phyloP scores from a whole-genome alignment of 2,113 vertebrate genomes.

The Erythrolamprus reginae region DNA sequence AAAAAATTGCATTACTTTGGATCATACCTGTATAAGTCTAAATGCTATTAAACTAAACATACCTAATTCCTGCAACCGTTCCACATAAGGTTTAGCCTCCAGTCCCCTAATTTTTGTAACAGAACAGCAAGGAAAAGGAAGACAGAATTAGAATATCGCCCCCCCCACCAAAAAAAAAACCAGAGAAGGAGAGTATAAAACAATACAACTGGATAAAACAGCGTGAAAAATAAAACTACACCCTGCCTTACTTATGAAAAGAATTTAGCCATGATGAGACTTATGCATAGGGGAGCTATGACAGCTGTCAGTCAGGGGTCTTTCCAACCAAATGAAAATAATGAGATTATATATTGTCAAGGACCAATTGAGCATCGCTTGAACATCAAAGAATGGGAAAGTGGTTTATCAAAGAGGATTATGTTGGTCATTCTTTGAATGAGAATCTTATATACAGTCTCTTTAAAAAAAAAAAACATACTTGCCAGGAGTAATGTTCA shows the following conservation, averaged over 20 bases:
- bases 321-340: background rate
- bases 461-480: background rate
- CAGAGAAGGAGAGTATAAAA: too few species aligned
- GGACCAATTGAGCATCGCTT: background rate
- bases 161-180: too few species aligned
- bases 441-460: background rate
- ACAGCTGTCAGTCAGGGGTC: background rate
- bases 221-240: background rate
- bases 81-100: background rate
- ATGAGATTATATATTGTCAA: background rate
- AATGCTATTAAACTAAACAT: background rate
- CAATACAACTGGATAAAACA: background rate
- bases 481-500: background rate
- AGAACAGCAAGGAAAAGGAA: background rate
- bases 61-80: background rate
- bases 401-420: background rate
- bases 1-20: too few species aligned
- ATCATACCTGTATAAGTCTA: too few species aligned
- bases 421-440: background rate
- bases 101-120: background rate
- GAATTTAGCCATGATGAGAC: background rate
- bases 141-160: background rate
- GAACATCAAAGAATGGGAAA: background rate
- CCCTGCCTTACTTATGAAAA: background rate
- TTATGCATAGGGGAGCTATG: background rate